Evolutionary conservation across 2,113 vertebrate species (phyloP).

Genomic region (Lathamus discolor): DNA sequence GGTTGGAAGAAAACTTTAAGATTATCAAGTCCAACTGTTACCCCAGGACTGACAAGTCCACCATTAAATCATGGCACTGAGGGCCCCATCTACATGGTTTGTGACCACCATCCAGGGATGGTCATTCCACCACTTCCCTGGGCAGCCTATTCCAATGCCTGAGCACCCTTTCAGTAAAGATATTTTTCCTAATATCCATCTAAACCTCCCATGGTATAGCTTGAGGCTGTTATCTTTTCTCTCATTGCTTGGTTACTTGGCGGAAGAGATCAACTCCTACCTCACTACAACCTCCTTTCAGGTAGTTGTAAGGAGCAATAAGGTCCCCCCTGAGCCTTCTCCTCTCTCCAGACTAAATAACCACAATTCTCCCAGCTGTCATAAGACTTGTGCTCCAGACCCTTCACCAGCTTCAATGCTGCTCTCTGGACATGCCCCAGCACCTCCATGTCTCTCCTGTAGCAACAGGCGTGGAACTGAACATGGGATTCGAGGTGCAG

Average conservation of each 20-base stretch:
- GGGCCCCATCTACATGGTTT: not conserved
- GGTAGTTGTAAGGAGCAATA: not conserved
- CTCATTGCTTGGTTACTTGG: not conserved
- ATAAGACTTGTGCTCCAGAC: not conserved
- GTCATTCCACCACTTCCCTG: not conserved
- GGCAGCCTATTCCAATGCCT: not conserved
- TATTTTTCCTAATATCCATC: not conserved
- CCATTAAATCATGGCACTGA: not conserved
- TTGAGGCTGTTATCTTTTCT: not conserved
- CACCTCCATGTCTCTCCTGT: not conserved
- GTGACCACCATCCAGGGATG: not conserved
- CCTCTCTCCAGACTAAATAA: not conserved
- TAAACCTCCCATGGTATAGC: not conserved
- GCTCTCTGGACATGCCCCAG: not conserved
- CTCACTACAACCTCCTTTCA: not conserved
- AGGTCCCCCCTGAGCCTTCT: not conserved
- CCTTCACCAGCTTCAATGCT: not conserved
- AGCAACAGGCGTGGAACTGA: not conserved
- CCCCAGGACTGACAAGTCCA: not conserved
- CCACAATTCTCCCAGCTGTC: not conserved
- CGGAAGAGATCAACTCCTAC: not conserved
- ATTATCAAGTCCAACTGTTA: not conserved
- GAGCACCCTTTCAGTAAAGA: not conserved
- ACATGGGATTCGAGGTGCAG: not conserved
- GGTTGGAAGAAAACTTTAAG: not conserved